Percentiles rank a stretch among this genome's conserved stretches.
Evolutionary conservation across 2,113 vertebrate genomes (phyloP).

Genomic region (Lanius ludovicianus): DNA sequence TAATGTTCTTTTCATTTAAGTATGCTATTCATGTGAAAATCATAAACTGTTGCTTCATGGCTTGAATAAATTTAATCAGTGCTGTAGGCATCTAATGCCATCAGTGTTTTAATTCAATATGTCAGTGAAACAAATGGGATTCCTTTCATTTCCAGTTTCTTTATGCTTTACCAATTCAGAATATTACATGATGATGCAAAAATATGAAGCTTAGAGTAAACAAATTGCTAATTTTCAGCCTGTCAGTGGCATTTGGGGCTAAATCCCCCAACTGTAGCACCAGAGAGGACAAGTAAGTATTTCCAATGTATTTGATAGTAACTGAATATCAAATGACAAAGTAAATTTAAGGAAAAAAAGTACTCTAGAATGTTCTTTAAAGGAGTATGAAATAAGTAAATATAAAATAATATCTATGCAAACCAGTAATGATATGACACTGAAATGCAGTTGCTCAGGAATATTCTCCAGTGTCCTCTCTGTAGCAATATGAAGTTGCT

Average conservation of each 20-base stretch:
- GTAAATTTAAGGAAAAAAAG: not conserved
- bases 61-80: conserved; percentile 73
- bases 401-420: not conserved
- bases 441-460: not conserved
- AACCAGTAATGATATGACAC: not conserved
- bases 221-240: not conserved
- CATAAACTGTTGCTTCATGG: conserved; percentile 74
- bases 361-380: not conserved
- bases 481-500: not conserved
- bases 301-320: not conserved
- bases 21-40: conserved; percentile 76
- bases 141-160: conserved; percentile 54
- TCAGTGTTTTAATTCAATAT: conserved; percentile 64
- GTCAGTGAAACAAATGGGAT: conserved; percentile 51
- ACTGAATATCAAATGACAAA: not conserved
- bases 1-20: conserved; percentile 77
- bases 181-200: not conserved
- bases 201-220: conserved; percentile 14
- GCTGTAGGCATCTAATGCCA: conserved; percentile 62
- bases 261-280: not conserved
- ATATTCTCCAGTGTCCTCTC: not conserved
- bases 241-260: not conserved
- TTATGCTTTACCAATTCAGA: conserved; percentile 29
- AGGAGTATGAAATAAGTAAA: not conserved
- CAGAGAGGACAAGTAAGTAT: not conserved